Evolutionary conservation across 2,888 invertebrate genomes (phyloP), one percentile per base, ranked within the genome.

Genomic region (Limnephilus auricula): DNA sequence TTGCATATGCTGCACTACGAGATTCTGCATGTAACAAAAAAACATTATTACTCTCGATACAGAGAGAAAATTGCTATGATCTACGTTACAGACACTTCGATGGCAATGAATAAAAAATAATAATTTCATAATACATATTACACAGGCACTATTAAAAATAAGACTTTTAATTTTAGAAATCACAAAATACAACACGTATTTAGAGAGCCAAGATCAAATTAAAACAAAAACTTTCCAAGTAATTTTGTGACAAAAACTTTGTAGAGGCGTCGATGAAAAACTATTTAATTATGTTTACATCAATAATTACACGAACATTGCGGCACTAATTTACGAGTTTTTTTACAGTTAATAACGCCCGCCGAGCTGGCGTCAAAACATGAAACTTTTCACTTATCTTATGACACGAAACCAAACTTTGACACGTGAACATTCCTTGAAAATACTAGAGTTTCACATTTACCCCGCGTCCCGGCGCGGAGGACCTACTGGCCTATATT

Each of bases 401-500:
- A 65, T 30, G 45, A 40, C 45, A 30, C 87, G 34, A 5, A 85
- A 40, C 85, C 37, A n/a, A 32, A 82, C 82, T 82, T 65, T 37
- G 34, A 82, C 45, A 37, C 40, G 85, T 85, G 37, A 87, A 32
- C 87, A 31, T 50, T 30, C 87, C 31, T 50, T 18, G 25, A 78
- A 30, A 87, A 50, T 32, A 32, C 15, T 18, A 4, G 86, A 40
- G 87, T 87, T 87, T 50, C 87, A 65, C 87, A 87, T 65, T 87
- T 87, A 65, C 31, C 31, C 65, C 32, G n/a, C 37, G 84, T 37
- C 32, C 80, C 80, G 80, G 80, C 4, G 31, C 6, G 85, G 37
- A n/a, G 40, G 45, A 50, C 30, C 50, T 9, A 45, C 32, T 87
- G 87, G 50, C 65, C 87, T 87, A 50, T 87, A 87, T 87, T 87